Conservation (phyloP, 1,140 invertebrate species). For the Cylas formicarius region DNA sequence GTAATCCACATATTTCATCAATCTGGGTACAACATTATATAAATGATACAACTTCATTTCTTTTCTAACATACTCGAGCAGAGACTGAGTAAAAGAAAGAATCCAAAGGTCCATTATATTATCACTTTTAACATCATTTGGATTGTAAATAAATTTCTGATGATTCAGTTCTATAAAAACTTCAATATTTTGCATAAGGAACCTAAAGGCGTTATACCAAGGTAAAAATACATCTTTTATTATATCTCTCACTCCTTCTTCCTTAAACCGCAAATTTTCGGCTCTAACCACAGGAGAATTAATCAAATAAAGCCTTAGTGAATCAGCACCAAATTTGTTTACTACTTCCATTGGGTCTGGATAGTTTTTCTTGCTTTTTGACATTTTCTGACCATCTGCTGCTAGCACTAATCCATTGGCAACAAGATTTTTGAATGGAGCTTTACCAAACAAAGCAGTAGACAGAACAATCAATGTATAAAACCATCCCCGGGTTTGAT, state of each 20-base stretch:
- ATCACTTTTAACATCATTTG: constrained; percentile 45
- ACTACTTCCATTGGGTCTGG: constrained; percentile 92
- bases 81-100: constrained; percentile 88
- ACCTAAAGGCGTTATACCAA: constrained; percentile 98
- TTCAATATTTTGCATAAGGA: constrained; percentile 89
- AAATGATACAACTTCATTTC: constrained; percentile 94
- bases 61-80: constrained; percentile 78
- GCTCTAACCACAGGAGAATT: constrained; percentile 97
- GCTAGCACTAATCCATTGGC: constrained; percentile 93
- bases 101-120: constrained; percentile 99
- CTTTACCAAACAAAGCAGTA: constrained; percentile 91
- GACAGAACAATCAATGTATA: constrained; percentile 96
- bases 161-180: constrained; percentile 68
- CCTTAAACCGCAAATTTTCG: constrained; percentile 94
- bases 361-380: constrained; percentile 98
- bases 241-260: constrained; percentile 90
- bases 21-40: constrained; percentile 89
- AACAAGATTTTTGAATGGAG: constrained; percentile 97
- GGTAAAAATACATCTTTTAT: constrained; percentile 97
- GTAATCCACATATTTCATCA: constrained; percentile 96
- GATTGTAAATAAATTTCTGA: constrained; percentile 55
- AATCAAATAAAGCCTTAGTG: constrained; percentile 90
- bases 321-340: constrained; percentile 94
- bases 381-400: constrained; percentile 98
- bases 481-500: constrained; percentile 96